Evolutionary conservation across 2,888 invertebrate genomes (phyloP), one percentile per base, ranked within the genome.

Genomic region (Nemapogon koenigi): DNA sequence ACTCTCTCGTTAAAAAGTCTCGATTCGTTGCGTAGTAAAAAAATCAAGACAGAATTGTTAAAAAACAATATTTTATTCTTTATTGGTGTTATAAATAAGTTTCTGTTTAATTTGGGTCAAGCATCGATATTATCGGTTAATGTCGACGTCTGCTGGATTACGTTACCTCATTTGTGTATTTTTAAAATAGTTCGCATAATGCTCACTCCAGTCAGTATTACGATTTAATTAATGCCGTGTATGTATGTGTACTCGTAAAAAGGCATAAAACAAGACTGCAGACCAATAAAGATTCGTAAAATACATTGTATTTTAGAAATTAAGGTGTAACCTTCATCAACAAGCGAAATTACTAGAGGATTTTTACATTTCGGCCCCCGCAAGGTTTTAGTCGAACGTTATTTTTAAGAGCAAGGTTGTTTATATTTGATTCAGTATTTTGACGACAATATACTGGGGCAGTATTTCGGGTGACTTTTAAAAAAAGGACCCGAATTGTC

Each of bases 381-480:
- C 51, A 44, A 50, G 49, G 49, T 45, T 50, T 45, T 46, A 47
- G 48, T 45, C 45, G 35, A 11, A 35, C 45, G 48, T 53, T 59
- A 59, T 58, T 59, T 60, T 59, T 57, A 52, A 49, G 50, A 47
- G 46, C 59, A 57, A 59, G 59, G 57, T 53, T 56, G 48, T 46
- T 45, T 45, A 41, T 35, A 38, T 41, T 41, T 37, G 33, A 37
- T 37, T 32, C 18, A 10, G 32, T 41, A 37, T 41, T 41, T 37
- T 32, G 28, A 37, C 27, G 29, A 17, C 4, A n/a, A n/a, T n/a
- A n/a, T n/a, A n/a, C 3, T 31, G 31, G 31, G 31, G 16, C 31
- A 31, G 31, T 14, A 14, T 31, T n/a, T n/a, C n/a, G n/a, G n/a
- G n/a, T n/a, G n/a, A n/a, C n/a, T n/a, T n/a, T n/a, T n/a, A n/a